A percentile compares a stretch with the other conserved stretches of the same genome.
These are phyloP conservation scores for Philaenus spumarius DNA, from an alignment of 1,140 invertebrate genomes.

Conservation along the genomic window DNA sequence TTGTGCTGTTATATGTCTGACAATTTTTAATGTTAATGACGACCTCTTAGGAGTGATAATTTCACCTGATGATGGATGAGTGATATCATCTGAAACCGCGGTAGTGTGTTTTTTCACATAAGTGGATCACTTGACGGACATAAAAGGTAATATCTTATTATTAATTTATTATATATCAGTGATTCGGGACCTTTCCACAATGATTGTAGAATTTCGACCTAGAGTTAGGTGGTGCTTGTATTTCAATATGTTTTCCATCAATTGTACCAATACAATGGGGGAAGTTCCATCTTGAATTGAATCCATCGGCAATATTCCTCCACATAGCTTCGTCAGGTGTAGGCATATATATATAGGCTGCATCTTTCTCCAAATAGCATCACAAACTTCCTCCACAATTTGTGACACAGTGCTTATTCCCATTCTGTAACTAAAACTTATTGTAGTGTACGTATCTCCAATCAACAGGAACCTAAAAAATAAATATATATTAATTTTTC, in stretches of 20 bases:
- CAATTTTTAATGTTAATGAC: no score
- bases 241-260: conserved; percentile 38
- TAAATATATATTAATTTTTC: no score
- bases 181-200: no score
- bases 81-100: no score
- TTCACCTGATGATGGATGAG: no score
- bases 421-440: conserved; percentile 20
- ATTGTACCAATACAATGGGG: conserved; percentile 37
- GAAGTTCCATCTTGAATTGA: conserved; percentile 27
- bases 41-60: no score
- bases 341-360: conserved; percentile 1
- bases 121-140: no score
- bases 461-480: background rate
- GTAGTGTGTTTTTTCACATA: no score
- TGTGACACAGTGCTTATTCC: conserved; percentile 13
- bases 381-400: conserved; percentile 22
- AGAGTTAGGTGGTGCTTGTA: conserved; percentile 36
- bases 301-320: background rate
- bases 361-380: conserved; percentile 11
- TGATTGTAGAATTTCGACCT: no score
- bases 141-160: no score
- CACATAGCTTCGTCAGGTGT: conserved; percentile 11
- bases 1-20: no score
- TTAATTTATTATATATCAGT: no score
- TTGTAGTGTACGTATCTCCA: background rate